Percentiles rank a stretch among this genome's conserved stretches.
phyloP scores from a whole-genome alignment of 2,888 invertebrate species.

The Nymphalis c-album region DNA sequence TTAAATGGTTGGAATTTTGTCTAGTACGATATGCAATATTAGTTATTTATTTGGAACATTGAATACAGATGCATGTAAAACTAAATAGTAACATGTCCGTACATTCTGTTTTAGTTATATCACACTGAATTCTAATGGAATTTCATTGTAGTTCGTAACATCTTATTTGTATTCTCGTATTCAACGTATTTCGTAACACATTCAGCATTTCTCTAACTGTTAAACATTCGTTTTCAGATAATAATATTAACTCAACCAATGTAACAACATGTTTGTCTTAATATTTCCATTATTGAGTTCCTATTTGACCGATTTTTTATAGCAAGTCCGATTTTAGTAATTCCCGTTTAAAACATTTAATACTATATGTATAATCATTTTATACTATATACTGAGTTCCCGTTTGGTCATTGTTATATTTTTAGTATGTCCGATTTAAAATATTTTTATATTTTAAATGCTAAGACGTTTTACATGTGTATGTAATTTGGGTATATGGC shows the following conservation, averaged over 20 bases:
- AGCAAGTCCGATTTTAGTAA: no score
- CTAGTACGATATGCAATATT: not conserved
- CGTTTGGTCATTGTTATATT: no score
- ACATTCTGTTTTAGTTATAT: slow-evolving; percentile 18
- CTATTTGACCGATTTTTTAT: not conserved
- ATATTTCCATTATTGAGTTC: no score
- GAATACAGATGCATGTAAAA: slow-evolving; percentile 10
- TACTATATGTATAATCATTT: no score
- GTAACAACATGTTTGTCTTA: no score
- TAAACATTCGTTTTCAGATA: not conserved
- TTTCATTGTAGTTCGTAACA: slow-evolving; percentile 32
- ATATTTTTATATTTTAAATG: no score
- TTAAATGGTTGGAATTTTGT: no score
- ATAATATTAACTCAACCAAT: not conserved
- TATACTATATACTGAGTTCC: no score
- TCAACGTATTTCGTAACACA: slow-evolving; percentile 19
- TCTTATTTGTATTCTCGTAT: slow-evolving; percentile 32
- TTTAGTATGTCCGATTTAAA: no score
- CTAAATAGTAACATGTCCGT: slow-evolving; percentile 9
- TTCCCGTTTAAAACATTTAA: no score
- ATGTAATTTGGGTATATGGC: no score
- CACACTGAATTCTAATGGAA: slow-evolving; percentile 31
- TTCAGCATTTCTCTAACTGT: slow-evolving; percentile 11
- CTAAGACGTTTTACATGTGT: no score
- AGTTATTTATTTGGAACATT: not conserved